Base-by-base conservation (phyloP, 2,113 vertebrate genomes). In the Triplophysa rosa region DNA sequence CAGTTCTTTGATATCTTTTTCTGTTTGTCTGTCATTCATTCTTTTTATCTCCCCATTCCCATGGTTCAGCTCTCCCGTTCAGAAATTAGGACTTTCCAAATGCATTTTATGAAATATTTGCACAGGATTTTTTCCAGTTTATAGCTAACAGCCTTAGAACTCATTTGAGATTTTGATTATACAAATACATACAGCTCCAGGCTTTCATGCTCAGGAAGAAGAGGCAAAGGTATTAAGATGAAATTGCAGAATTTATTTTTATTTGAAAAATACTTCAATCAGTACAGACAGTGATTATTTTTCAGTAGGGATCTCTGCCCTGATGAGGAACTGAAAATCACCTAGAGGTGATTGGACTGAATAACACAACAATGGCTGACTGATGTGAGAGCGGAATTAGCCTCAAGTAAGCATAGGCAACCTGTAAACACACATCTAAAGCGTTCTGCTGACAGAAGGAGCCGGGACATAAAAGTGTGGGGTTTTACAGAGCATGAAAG, bases 401-500 rank as follows among this genome's bases (percentile, higher is more conserved):
- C 79, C 65, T 33, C 72, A 54, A 83, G 89, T 78, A 90, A 89
- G 88, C 78, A 87, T 85, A 89, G 85, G 85, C 83, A 88, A 85
- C 84, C 83, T 84, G 81, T 84, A 84, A 89, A 87, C 81, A 84
- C 54, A 87, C 85, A 89, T 88, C 83, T 83, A 88, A 90, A 86
- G 66, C 76, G 80, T 87, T 89, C 90, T 88, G 64, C 29, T 69
- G 54, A 77, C 67, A 73, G 88, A 77, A 84, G 87, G 87, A 82
- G 79, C 67, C 49, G 68, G 64, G 81, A 67, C 59, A 82, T 81
- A 81, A 73, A 84, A 82, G 82, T 80, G 82, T 79, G 78, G 19
- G 33, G 16, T 77, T 81, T 85, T 85, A 87, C 68, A 81, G 81
- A 75, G 83, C 6, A 17, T 8, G 19, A 58, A 58, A 10, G 19